A percentile compares a stretch with the other conserved stretches of the same genome.
These are phyloP conservation scores for Ephydatia muelleri DNA, from an alignment of 37 sponge, comb jelly and placozoan genomes.

Conservation along the genomic window DNA sequence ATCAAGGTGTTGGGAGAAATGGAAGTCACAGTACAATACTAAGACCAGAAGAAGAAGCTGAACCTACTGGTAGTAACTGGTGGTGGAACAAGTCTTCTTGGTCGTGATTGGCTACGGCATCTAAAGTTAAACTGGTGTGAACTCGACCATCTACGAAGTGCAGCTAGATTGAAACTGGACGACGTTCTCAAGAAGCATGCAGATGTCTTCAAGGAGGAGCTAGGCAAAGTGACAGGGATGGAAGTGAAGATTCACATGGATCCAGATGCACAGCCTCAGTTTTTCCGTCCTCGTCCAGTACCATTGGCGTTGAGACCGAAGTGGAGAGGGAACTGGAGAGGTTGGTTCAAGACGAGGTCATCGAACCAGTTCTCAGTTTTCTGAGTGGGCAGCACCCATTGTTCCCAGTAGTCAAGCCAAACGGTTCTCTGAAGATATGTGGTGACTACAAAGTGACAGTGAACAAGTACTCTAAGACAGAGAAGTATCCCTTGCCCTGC, in stretches of 20 bases:
- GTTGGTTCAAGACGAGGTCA: slow-evolving; percentile 6
- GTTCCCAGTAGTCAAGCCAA: slow-evolving; percentile 47
- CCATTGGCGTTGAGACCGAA: slow-evolving; percentile 2
- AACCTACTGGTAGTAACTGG: too few relatives aligned
- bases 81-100: too few relatives aligned
- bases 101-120: too few relatives aligned
- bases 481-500: slow-evolving; percentile 37
- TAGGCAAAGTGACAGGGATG: too few relatives aligned
- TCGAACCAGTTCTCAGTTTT: slow-evolving; percentile 29
- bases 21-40: too few relatives aligned
- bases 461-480: slow-evolving; percentile 8
- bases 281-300: slow-evolving; percentile 4
- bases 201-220: too few relatives aligned
- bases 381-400: slow-evolving; percentile 49
- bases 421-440: slow-evolving; percentile 40
- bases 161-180: neutral
- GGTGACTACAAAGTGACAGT: slow-evolving; percentile 57
- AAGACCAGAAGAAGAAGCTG: too few relatives aligned
- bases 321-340: slow-evolving; percentile 7
- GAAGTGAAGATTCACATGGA: slow-evolving; percentile 2
- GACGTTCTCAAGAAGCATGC: too few relatives aligned
- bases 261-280: slow-evolving; percentile 26
- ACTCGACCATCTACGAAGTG: neutral
- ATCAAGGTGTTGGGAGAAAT: too few relatives aligned
- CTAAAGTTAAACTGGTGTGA: slow-evolving; percentile 11